Evolutionary conservation across 2,113 vertebrate species (phyloP), one percentile per base, ranked within the genome.

Genomic region (Vulpes ferrilata): DNA sequence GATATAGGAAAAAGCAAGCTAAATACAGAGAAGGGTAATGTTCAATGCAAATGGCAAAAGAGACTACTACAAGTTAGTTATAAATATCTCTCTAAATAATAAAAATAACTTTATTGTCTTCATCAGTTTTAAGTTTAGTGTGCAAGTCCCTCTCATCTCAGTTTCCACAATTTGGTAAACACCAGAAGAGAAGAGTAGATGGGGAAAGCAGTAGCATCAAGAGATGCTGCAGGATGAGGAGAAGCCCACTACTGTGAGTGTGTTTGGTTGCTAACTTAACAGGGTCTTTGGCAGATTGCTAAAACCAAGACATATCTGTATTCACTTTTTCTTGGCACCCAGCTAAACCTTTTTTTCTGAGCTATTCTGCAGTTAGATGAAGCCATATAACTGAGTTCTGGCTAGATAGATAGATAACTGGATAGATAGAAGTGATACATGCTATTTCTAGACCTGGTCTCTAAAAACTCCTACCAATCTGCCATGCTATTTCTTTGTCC

Each of bases 101-200:
- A 93, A 81, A 65, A 86, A 71, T 83, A 32, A 92, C 16, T 43
- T 67, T 81, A 79, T n/a, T 93, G 51, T 85, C 64, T 90, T 48
- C 5, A 55, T 85, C 19, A n/a, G 11, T 88, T 93, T 93, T 90
- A 90, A 65, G 11, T 69, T 55, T 30, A 11, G 11, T 30, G 38
- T 90, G 5, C 57, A 48, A 30, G 79, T 84, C 62, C 38, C 22
- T 93, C 67, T 13, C 22, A 79, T 80, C 22, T 92, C 67, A 87
- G 25, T 57, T 62, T 71, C 60, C 11, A 71, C 20, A 76, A 38
- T 57, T 86, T 84, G 38, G 51, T 92, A 55, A 83, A 84, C n/a
- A 43, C 23, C 55, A 53, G 25, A 85, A 93, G 62, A 90, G 57
- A 80, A 93, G 20, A 55, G 64, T 53, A 35, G 38, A 5, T 25